Evolutionary conservation across 2,113 vertebrate species (phyloP).

Genomic region (Prochilodus magdalenae): DNA sequence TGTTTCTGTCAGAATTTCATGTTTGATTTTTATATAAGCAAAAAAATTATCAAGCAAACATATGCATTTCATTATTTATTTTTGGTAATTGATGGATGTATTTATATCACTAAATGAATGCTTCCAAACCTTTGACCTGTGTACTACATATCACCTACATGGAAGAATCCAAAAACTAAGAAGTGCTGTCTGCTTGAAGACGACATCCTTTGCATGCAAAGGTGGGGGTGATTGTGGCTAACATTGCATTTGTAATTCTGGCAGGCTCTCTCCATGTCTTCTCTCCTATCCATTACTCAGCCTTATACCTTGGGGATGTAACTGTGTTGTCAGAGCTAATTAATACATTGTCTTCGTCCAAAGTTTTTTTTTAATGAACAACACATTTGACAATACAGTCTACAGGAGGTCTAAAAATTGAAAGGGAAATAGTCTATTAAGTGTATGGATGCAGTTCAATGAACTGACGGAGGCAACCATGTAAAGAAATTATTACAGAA

Average conservation of each 20-base stretch:
- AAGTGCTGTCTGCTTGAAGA: background rate
- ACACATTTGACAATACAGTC: constrained; percentile 31
- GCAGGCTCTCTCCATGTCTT: background rate
- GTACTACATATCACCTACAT: background rate
- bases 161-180: no score
- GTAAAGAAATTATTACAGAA: constrained; percentile 30
- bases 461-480: constrained; percentile 33
- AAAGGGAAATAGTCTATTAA: constrained; percentile 18
- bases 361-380: constrained; percentile 19
- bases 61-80: no score
- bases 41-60: no score
- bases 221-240: constrained; percentile 6
- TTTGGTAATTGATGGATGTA: no score
- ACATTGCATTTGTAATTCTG: background rate
- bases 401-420: constrained; percentile 11
- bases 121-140: no score
- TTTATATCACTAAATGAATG: no score
- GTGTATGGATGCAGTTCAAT: constrained; percentile 19
- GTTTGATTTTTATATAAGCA: no score
- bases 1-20: no score
- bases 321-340: constrained; percentile 34
- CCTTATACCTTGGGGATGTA: constrained; percentile 11
- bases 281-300: constrained; percentile 5
- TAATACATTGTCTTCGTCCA: constrained; percentile 1
- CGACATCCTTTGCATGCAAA: background rate